These are phyloP conservation scores for Exephanes ischioxanthus DNA, from an alignment of 2,888 invertebrate genomes.

Conservation along the genomic window DNA sequence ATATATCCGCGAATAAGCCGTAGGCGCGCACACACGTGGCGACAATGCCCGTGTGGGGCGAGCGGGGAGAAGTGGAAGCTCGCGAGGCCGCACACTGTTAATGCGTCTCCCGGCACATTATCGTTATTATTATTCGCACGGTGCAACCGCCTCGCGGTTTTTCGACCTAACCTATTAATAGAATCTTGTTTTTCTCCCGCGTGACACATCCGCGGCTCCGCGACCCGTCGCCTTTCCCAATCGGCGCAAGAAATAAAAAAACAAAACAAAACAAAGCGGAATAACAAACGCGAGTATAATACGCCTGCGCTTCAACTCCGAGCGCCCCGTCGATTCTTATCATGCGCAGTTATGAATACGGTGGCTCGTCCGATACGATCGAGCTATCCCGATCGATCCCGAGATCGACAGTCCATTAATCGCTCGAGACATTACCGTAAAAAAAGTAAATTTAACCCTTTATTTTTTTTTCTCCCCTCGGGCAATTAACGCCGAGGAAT, in stretches of 20 bases:
- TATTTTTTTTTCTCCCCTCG: neutral
- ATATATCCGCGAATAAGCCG: constrained; percentile 43
- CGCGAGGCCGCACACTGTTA: constrained; percentile 49
- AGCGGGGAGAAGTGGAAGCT: neutral
- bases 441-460: neutral
- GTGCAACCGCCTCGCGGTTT: constrained; percentile 60
- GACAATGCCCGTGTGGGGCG: neutral
- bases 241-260: neutral
- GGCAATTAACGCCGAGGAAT: neutral
- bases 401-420: constrained; percentile 28
- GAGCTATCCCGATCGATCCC: neutral
- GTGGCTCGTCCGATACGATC: neutral
- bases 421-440: neutral
- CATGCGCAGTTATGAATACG: neutral
- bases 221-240: constrained; percentile 8
- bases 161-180: constrained; percentile 63
- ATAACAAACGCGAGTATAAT: neutral
- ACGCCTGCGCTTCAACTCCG: neutral
- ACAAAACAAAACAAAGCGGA: neutral
- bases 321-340: constrained; percentile 5
- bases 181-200: constrained; percentile 56
- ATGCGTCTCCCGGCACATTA: constrained; percentile 56
- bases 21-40: neutral
- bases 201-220: constrained; percentile 13
- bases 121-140: constrained; percentile 61